A percentile compares a stretch with the other conserved stretches of the same genome.
phyloP scores from a whole-genome alignment of 2,797 vertebrate genomes.

The Neomorphus geoffroyi region DNA sequence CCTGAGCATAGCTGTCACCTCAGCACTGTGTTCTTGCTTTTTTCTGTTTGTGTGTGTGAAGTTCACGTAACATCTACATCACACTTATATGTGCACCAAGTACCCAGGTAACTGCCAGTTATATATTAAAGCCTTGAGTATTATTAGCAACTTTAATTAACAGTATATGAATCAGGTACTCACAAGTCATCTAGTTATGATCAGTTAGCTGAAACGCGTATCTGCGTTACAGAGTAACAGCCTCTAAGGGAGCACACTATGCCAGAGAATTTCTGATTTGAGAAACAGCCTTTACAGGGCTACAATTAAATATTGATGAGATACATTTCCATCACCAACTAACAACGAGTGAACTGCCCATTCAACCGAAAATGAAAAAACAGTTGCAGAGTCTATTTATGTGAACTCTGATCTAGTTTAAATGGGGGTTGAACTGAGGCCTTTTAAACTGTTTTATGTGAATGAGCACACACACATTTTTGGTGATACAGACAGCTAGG shows the following conservation, averaged over 20 bases:
- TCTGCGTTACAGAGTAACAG: neutral
- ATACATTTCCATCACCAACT: neutral
- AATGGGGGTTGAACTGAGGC: neutral
- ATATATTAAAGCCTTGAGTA: neutral
- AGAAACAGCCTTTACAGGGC: neutral
- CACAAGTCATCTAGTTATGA: neutral
- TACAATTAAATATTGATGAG: neutral
- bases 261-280: slow-evolving; percentile 11
- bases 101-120: slow-evolving; percentile 28
- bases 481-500: neutral
- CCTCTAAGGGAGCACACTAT: neutral
- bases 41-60: neutral
- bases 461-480: neutral
- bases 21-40: neutral
- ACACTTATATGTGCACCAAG: neutral
- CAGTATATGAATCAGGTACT: neutral
- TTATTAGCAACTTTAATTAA: slow-evolving; percentile 51
- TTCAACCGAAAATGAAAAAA: neutral
- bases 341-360: neutral
- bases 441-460: neutral
- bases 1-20: neutral
- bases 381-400: neutral
- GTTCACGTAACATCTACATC: neutral
- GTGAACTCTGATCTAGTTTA: neutral
- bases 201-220: neutral